Conservation (phyloP, 2,113 vertebrate genomes). For the Vanacampus margaritifer region DNA sequence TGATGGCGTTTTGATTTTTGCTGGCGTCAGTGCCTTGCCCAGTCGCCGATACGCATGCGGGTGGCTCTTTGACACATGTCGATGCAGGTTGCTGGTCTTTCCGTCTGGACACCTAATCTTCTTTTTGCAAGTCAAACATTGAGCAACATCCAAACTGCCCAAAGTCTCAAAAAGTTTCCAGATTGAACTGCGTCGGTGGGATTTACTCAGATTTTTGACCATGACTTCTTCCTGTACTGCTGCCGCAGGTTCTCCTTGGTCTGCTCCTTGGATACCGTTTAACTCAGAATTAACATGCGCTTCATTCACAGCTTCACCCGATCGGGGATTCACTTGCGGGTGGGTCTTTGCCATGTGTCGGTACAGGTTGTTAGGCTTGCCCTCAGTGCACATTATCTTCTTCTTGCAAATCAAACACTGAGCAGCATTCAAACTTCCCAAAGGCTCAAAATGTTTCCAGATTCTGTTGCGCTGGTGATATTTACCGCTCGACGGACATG, state of each 20-base stretch:
- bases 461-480: conserved; percentile 50
- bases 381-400: conserved; percentile 55
- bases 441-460: conserved; percentile 59
- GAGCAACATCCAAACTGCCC: conserved; percentile 43
- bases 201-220: not conserved
- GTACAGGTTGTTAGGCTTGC: conserved; percentile 62
- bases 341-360: conserved; percentile 67
- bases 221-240: not conserved
- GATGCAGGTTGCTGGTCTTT: conserved; percentile 62
- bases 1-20: not conserved
- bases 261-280: not conserved
- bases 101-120: conserved; percentile 56
- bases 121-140: conserved; percentile 64
- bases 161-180: conserved; percentile 63
- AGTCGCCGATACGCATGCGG: conserved; percentile 37
- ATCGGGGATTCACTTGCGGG: conserved; percentile 18
- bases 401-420: conserved; percentile 65
- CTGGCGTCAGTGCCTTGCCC: conserved; percentile 11
- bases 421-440: conserved; percentile 49
- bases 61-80: conserved; percentile 67
- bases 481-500: not conserved
- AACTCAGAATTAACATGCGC: not conserved
- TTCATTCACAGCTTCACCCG: not conserved
- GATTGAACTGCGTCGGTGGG: conserved; percentile 49
- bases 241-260: not conserved